Evolutionary conservation across 2,113 vertebrate genomes (phyloP), one percentile per base, ranked within the genome.

Genomic region (Syngnathus typhle): DNA sequence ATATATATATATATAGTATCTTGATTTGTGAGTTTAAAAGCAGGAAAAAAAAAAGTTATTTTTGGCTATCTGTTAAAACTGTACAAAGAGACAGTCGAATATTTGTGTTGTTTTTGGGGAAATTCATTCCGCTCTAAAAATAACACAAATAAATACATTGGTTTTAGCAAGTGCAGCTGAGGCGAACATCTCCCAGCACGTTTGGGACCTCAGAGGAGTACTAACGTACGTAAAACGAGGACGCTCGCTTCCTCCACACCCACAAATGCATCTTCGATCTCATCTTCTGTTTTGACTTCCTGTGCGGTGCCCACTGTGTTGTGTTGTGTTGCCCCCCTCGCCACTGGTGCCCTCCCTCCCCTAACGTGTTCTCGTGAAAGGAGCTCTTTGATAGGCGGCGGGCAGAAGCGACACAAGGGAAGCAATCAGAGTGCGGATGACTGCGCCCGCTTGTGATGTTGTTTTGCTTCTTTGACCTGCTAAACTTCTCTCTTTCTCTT

Each of bases 331-430:
- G n/a, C 11, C 38, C 5, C 12, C 43, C 82, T 73, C 81, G 54
- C 37, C 46, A 43, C 49, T 39, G 75, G 76, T 80, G 27, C 27
- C 27, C 27, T 32, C 27, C 27, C 82, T 81, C 83, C 87, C 82
- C 86, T 32, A 88, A 86, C 84, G 84, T 77, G 85, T 88, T 87
- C 78, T 86, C 85, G 85, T 90, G 87, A 90, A 90, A 90, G 85
- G 77, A 76, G 78, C 82, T 76, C 88, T 88, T 90, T 90, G 87
- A 88, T 88, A 87, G 85, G 79, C 77, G 71, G 77, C 62, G 78
- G 82, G 68, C 85, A 84, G 76, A 71, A 87, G 77, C 74, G 69
- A 82, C 88, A 88, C 87, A 86, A 87, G 88, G 83, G 86, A 90
- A 82, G 87, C 84, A 88, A 88, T 88, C 87, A 88, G 85, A 89